Conservation (phyloP, 2,113 vertebrate genomes). For the Parotia lawesii region DNA sequence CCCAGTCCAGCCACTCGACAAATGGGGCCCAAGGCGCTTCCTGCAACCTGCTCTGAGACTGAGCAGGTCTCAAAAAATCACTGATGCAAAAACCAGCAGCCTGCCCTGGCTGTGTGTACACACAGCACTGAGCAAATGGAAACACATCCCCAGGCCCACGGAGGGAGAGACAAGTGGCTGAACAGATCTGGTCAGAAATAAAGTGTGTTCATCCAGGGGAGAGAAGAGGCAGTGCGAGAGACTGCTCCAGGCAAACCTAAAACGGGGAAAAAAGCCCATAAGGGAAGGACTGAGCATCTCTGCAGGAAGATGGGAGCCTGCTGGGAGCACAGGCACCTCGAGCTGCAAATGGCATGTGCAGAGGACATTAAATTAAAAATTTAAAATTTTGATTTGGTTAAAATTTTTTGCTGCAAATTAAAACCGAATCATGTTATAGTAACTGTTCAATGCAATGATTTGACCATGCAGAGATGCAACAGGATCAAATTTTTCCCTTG, state of each 20-base stretch:
- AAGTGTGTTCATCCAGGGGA: background rate
- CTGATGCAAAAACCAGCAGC: slow-evolving; percentile 45
- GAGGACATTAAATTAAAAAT: background rate
- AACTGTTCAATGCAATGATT: background rate
- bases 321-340: background rate
- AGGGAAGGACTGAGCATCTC: background rate
- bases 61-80: background rate
- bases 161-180: background rate
- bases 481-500: background rate
- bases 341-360: background rate
- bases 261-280: background rate
- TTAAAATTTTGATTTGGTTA: background rate
- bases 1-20: background rate
- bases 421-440: fast-evolving
- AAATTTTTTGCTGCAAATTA: background rate
- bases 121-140: background rate
- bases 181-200: background rate
- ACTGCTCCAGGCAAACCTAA: background rate
- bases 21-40: slow-evolving; percentile 20
- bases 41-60: slow-evolving; percentile 14
- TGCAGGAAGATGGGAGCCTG: background rate
- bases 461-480: background rate
- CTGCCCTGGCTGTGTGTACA: background rate
- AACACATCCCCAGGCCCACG: background rate
- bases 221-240: background rate